Evolutionary conservation across 2,888 invertebrate species (phyloP).

Genomic region (Mimachlamys varia): DNA sequence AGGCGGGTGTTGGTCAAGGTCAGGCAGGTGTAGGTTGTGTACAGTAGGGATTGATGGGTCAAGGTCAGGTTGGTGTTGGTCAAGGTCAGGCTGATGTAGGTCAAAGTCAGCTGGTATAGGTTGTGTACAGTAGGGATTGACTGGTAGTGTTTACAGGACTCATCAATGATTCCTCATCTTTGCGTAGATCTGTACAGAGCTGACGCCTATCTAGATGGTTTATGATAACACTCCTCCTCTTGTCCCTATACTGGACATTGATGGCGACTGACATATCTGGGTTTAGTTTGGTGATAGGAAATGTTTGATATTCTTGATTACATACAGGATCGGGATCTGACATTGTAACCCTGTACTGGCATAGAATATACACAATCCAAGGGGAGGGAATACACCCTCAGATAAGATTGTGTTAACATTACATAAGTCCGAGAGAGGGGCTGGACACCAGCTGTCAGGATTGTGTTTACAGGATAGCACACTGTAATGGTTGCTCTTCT

Average conservation of each 20-base stretch:
- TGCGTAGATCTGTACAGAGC: neutral
- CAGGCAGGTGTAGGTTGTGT: no score
- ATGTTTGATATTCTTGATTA: neutral
- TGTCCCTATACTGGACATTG: neutral
- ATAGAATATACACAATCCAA: neutral
- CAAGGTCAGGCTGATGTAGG: no score
- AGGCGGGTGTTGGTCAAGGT: no score
- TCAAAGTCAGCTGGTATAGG: no score
- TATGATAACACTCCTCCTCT: neutral
- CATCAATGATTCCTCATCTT: conserved; percentile 1
- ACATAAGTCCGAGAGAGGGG: neutral
- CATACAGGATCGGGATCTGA: neutral
- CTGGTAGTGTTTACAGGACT: neutral
- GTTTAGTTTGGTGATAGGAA: neutral
- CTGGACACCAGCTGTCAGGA: neutral
- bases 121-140: conserved; percentile 3
- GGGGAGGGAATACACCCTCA: neutral
- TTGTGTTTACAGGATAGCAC: neutral
- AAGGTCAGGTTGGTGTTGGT: neutral
- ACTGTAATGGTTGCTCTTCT: no score
- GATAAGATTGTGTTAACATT: neutral
- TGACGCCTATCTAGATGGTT: neutral
- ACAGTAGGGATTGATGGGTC: no score
- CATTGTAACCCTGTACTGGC: neutral
- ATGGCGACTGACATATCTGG: neutral